Evolutionary conservation across 2,113 vertebrate genomes (phyloP).

Genomic region (Tetrax tetrax): DNA sequence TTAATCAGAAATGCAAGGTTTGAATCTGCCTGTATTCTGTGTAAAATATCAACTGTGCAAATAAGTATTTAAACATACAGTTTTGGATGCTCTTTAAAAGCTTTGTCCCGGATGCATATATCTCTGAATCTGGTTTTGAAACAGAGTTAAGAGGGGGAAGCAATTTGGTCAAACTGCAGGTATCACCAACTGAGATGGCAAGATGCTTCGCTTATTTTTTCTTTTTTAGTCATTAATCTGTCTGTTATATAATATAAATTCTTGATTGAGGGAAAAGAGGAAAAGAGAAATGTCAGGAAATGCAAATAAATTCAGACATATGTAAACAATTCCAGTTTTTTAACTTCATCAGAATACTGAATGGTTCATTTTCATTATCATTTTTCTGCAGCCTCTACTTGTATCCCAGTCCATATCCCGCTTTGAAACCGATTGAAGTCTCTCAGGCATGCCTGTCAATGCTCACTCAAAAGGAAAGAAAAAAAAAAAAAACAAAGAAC

Average conservation of each 20-base stretch:
- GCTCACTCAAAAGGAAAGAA: background rate
- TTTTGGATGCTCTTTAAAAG: background rate
- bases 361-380: background rate
- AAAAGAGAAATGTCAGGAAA: constrained; percentile 29
- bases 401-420: background rate
- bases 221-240: background rate
- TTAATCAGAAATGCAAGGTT: background rate
- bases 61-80: background rate
- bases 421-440: background rate
- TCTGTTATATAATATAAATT: background rate
- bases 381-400: background rate
- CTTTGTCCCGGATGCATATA: background rate
- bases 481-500: rapidly evolving
- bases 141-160: background rate
- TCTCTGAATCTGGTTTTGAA: background rate
- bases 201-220: background rate
- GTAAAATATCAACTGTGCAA: background rate
- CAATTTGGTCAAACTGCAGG: background rate
- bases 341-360: background rate
- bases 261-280: background rate
- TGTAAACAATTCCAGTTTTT: constrained; percentile 22
- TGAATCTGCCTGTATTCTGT: background rate
- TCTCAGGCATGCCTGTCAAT: background rate
- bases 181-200: background rate
- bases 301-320: background rate